Percentiles rank a stretch among this genome's conserved stretches.
These are phyloP conservation scores for Kryphioiulus occultus DNA, from an alignment of 2,888 invertebrate genomes.

Conservation along the genomic window DNA sequence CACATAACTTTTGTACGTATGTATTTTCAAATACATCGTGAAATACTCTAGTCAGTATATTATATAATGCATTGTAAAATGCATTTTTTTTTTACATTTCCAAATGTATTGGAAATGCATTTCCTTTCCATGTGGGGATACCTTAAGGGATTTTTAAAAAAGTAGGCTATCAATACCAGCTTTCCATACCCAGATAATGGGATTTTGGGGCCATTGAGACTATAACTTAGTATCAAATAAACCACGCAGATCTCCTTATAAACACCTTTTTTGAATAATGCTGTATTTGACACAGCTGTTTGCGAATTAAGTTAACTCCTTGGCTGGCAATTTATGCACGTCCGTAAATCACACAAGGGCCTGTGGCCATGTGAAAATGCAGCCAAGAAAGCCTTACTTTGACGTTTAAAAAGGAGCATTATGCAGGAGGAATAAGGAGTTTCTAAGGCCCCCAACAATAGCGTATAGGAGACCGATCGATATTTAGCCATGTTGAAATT, in stretches of 20 bases:
- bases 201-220: neutral
- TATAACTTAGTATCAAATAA: neutral
- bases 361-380: neutral
- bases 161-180: neutral
- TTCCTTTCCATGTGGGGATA: too few relatives aligned
- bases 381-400: neutral
- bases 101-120: too few relatives aligned
- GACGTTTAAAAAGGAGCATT: neutral
- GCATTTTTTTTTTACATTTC: too few relatives aligned
- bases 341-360: neutral
- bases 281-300: neutral
- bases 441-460: neutral
- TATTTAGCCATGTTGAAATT: constrained; percentile 21
- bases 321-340: neutral
- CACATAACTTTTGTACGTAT: too few relatives aligned
- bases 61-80: too few relatives aligned
- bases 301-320: neutral
- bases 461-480: constrained; percentile 20
- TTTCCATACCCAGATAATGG: neutral
- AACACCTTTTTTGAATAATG: neutral
- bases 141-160: too few relatives aligned
- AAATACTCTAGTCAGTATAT: too few relatives aligned
- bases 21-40: too few relatives aligned
- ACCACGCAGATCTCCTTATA: neutral
- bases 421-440: neutral